phyloP scores from a whole-genome alignment of 1,140 invertebrate genomes.

The Drosophila lini region DNA sequence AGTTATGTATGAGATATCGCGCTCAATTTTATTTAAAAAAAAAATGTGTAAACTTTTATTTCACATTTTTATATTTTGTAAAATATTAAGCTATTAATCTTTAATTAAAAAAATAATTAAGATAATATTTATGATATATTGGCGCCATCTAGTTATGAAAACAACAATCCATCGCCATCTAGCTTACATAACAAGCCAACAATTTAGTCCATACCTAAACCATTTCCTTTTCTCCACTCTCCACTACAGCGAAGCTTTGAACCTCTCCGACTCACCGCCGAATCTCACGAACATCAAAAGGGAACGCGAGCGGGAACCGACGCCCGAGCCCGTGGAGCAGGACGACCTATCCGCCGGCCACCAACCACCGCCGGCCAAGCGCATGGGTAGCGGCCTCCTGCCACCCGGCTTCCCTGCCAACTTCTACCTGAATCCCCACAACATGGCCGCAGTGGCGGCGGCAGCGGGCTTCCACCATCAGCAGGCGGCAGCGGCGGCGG shows the following conservation, averaged over 20 bases:
- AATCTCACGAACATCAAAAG: slow-evolving; percentile 86
- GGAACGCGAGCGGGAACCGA: slow-evolving; percentile 86
- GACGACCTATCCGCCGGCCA: slow-evolving; percentile 51
- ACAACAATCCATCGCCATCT: neutral
- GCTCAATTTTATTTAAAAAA: too few species aligned
- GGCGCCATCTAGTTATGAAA: neutral
- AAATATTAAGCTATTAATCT: too few species aligned
- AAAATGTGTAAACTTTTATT: too few species aligned
- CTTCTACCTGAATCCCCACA: slow-evolving; percentile 79
- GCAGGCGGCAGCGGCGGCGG: slow-evolving; percentile 34
- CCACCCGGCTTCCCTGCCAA: slow-evolving; percentile 73
- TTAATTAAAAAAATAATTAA: neutral
- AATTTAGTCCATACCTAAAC: slow-evolving; percentile 31
- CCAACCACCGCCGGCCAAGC: slow-evolving; percentile 87
- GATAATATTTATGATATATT: neutral
- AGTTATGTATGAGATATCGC: neutral
- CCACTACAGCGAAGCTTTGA: slow-evolving; percentile 86
- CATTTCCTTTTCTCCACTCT: slow-evolving; percentile 5
- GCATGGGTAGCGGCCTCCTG: slow-evolving; percentile 76
- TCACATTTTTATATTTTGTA: too few species aligned
- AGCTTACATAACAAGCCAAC: neutral
- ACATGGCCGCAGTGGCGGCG: slow-evolving; percentile 80
- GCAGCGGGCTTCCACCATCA: slow-evolving; percentile 75
- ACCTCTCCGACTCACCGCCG: slow-evolving; percentile 87
- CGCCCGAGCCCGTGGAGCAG: slow-evolving; percentile 67